phyloP scores from a whole-genome alignment of 2,797 vertebrate genomes.

The Phyllotis vaccarum region DNA sequence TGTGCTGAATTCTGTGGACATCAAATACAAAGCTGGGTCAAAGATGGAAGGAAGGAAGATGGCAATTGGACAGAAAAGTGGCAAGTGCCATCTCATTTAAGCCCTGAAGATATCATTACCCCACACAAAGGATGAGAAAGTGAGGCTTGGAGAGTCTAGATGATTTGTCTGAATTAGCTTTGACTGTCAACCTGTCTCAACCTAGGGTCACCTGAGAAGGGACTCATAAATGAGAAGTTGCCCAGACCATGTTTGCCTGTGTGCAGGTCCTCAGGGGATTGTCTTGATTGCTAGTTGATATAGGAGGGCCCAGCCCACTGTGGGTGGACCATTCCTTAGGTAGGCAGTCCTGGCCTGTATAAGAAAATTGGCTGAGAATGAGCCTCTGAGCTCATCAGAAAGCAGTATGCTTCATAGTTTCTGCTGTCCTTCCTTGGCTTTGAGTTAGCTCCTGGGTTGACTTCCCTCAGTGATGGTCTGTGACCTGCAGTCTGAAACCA shows the following conservation, averaged over 20 bases:
- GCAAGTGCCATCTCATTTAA: neutral
- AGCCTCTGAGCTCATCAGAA: neutral
- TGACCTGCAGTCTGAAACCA: neutral
- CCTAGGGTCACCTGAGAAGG: neutral
- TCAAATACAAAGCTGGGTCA: neutral
- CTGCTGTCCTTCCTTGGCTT: neutral
- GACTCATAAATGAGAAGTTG: neutral
- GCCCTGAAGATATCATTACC: neutral
- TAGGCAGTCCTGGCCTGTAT: neutral
- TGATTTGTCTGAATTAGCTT: neutral
- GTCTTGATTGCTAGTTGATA: neutral
- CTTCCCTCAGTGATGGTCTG: neutral
- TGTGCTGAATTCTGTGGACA: neutral
- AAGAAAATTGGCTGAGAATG: neutral
- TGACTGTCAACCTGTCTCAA: neutral
- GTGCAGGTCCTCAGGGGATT: neutral
- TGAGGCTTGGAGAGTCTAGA: rapidly evolving
- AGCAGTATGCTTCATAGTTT: neutral
- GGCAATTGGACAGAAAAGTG: neutral
- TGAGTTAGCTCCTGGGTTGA: neutral
- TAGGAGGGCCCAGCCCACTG: neutral
- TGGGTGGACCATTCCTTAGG: neutral
- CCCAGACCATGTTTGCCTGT: neutral
- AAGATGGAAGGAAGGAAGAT: neutral
- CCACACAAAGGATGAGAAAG: neutral